These are phyloP conservation scores for Steinernema hermaphroditum DNA, from an alignment of 2,888 invertebrate genomes.

Conservation along the genomic window DNA sequence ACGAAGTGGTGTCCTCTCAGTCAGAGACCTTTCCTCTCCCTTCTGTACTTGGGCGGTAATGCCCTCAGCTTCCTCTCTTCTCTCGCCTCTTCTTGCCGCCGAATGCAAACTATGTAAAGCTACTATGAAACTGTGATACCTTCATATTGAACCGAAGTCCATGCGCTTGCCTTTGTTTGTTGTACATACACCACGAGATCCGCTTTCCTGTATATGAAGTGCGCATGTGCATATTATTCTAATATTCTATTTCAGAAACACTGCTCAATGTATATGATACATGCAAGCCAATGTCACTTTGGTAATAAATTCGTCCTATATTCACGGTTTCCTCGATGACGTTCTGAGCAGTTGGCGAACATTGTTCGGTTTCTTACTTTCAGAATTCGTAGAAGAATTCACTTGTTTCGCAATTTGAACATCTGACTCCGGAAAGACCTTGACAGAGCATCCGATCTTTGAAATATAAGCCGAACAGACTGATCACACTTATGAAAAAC, in stretches of 20 bases:
- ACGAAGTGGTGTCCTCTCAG: slow-evolving; percentile 21
- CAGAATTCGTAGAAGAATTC: too few relatives aligned
- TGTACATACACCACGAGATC: slow-evolving; percentile 23
- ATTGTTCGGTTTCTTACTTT: too few relatives aligned
- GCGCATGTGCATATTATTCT: slow-evolving; percentile 15
- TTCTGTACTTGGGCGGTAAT: background rate
- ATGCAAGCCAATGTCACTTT: slow-evolving; percentile 10
- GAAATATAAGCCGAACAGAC: too few relatives aligned
- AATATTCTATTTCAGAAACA: slow-evolving; percentile 18
- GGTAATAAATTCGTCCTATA: slow-evolving; percentile 6
- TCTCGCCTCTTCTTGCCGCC: background rate
- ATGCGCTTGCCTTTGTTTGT: slow-evolving; percentile 16
- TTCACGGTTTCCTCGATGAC: too few relatives aligned
- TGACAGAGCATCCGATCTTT: too few relatives aligned
- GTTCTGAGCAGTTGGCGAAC: too few relatives aligned
- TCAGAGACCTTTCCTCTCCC: slow-evolving; percentile 12
- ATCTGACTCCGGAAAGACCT: too few relatives aligned
- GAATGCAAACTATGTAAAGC: slow-evolving; percentile 1
- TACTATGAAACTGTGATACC: slow-evolving; percentile 2
- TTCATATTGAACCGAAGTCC: background rate
- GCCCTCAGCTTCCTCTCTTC: background rate
- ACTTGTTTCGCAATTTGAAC: too few relatives aligned
- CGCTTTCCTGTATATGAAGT: slow-evolving; percentile 25
- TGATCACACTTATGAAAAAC: too few relatives aligned
- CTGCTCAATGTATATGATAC: slow-evolving; percentile 28